Conservation (phyloP, 2,797 vertebrate genomes). For the Centroberyx gerrardi region DNA sequence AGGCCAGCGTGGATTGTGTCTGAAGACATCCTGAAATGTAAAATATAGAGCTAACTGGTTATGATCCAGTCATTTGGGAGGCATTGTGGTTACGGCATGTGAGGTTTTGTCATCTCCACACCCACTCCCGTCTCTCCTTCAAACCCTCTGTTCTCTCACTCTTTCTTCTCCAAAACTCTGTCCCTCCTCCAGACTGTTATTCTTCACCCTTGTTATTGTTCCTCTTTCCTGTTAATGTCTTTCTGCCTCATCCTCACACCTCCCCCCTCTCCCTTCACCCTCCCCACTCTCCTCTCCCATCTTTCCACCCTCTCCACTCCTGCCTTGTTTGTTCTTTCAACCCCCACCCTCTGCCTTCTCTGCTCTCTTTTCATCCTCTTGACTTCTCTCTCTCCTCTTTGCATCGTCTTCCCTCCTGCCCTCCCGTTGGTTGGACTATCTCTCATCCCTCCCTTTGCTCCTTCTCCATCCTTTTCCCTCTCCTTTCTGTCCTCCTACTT, state of each 20-base stretch:
- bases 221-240: neutral
- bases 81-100: neutral
- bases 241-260: too few relatives aligned
- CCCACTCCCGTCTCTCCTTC: neutral
- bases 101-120: neutral
- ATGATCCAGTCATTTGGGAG: neutral
- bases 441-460: too few relatives aligned
- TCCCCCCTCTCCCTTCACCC: neutral
- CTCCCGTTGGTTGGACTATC: slow-evolving; percentile 35
- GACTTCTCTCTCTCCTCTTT: too few relatives aligned
- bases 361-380: neutral
- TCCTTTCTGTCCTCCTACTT: too few relatives aligned
- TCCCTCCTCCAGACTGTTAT: neutral
- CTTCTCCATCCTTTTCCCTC: too few relatives aligned
- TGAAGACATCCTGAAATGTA: neutral
- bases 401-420: slow-evolving; percentile 84
- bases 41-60: neutral
- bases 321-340: neutral
- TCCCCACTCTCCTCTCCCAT: too few relatives aligned
- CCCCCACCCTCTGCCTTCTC: neutral
- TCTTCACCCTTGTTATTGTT: neutral
- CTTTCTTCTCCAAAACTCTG: neutral
- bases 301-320: neutral
- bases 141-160: neutral
- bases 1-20: neutral